Conservation (phyloP, 1,140 invertebrate genomes). For the Eurytemora carolleeae region DNA sequence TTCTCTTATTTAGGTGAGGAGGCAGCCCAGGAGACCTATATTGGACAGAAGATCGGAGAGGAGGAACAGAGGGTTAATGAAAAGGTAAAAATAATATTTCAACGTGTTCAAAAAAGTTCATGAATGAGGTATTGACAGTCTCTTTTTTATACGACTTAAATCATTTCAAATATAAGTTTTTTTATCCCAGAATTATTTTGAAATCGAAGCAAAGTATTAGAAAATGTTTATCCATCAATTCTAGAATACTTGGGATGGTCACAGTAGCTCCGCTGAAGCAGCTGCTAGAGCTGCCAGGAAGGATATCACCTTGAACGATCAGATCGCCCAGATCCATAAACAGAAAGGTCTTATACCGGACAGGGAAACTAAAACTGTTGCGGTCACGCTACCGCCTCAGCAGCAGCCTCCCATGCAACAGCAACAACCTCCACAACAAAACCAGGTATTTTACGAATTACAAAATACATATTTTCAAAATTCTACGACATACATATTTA, state of each 20-base stretch:
- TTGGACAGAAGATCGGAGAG: constrained; percentile 97
- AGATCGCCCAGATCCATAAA: constrained; percentile 89
- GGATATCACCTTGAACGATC: constrained; percentile 86
- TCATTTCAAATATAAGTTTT: too few relatives aligned
- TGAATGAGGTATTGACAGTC: not conserved
- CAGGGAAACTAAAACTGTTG: constrained; percentile 19
- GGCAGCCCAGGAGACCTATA: constrained; percentile 73
- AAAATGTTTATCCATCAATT: not conserved
- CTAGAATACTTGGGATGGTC: constrained; percentile 90
- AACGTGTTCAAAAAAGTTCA: too few relatives aligned
- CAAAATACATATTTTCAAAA: too few relatives aligned
- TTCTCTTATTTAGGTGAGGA: constrained; percentile 2
- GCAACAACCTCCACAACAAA: too few relatives aligned
- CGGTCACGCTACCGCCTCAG: constrained; percentile 16
- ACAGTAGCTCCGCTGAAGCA: constrained; percentile 78
- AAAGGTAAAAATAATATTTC: constrained; percentile 27
- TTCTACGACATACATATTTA: too few relatives aligned
- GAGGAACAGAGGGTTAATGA: constrained; percentile 71
- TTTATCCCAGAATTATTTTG: too few relatives aligned
- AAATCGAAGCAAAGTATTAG: too few relatives aligned
- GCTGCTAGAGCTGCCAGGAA: constrained; percentile 73
- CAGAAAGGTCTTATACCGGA: constrained; percentile 77
- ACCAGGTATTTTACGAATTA: too few relatives aligned
- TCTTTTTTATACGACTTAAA: too few relatives aligned
- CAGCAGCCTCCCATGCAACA: constrained; percentile 13